phyloP scores from a whole-genome alignment of 2,797 vertebrate species.

The Arctocebus calabarensis region DNA sequence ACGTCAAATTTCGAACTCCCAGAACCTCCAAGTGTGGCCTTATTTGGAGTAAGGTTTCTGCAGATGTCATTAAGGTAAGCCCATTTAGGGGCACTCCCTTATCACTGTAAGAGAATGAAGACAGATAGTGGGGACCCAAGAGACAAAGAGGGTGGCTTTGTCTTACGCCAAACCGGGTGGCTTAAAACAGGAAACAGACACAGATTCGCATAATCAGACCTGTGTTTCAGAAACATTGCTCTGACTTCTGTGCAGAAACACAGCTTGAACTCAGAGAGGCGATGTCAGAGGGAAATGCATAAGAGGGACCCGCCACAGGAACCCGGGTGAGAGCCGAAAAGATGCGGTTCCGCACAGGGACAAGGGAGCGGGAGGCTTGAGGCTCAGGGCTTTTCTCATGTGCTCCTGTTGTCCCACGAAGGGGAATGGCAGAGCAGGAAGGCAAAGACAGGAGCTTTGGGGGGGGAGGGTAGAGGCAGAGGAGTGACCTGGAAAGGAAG shows the following conservation, averaged over 20 bases:
- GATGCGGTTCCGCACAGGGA: accelerated
- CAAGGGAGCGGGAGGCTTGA: not conserved
- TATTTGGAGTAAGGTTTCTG: not conserved
- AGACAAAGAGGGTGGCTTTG: not conserved
- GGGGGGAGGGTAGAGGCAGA: no score
- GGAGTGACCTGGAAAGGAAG: not conserved
- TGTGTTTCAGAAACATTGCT: not conserved
- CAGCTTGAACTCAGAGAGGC: accelerated
- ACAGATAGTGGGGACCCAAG: not conserved
- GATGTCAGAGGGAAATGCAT: no score
- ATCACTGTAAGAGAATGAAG: not conserved
- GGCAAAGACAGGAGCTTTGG: not conserved
- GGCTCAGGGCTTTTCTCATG: not conserved
- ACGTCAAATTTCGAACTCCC: not conserved
- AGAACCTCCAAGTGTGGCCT: not conserved
- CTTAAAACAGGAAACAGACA: not conserved
- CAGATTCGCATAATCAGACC: not conserved
- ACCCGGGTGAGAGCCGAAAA: not conserved
- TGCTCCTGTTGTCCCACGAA: accelerated
- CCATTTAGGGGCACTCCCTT: no score
- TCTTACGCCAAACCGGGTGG: not conserved
- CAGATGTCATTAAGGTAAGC: not conserved
- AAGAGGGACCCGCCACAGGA: not conserved
- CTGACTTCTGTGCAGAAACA: not conserved
- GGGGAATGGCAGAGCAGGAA: not conserved